Evolutionary conservation across 2,797 vertebrate species (phyloP), one percentile per base, ranked within the genome.

Genomic region (Melanotaenia trifasciata): DNA sequence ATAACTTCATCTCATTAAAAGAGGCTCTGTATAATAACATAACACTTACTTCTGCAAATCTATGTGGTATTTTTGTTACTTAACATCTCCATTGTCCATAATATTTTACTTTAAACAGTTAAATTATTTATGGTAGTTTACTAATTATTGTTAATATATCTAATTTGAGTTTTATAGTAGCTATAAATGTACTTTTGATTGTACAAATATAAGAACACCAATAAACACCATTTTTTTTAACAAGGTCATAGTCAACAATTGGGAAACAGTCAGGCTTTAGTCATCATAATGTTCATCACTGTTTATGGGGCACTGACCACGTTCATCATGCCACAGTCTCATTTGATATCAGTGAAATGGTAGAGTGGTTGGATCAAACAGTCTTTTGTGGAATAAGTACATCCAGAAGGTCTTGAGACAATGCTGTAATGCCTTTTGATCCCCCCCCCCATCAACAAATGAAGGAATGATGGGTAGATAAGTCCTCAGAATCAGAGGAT

Each of bases 231-330:
- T 28, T 28, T 30, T 30, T 28, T 30, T 30, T 30, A 30, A 30
- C 28, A 30, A 30, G 28, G 28, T 30, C 28, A 30, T 30, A 30
- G 28, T 30, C 28, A 30, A 30, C 28, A 75, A 87, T 79, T 84
- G 78, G 74, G 77, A 84, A 91, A 75, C 33, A 0, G 20, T 60
- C 14, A 66, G 51, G 58, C 64, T 47, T 24, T 63, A 40, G 80
- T 75, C 78, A 79, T 80, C 76, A 62, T 63, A 84, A 72, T 85
- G 78, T 74, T 90, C 85, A 87, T 88, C 84, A 84, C 68, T 74
- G 79, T 85, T 71, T 87, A 88, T 83, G n/a, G 72, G 87, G n/a
- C 81, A 82, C 84, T 65, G 75, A 88, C 86, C 83, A 76, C 81
- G 83, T 83, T 82, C 74, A 76, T 87, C 81, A 78, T 69, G 79